These are phyloP conservation scores for Gadus macrocephalus DNA, from an alignment of 2,113 vertebrate genomes.

Conservation along the genomic window DNA sequence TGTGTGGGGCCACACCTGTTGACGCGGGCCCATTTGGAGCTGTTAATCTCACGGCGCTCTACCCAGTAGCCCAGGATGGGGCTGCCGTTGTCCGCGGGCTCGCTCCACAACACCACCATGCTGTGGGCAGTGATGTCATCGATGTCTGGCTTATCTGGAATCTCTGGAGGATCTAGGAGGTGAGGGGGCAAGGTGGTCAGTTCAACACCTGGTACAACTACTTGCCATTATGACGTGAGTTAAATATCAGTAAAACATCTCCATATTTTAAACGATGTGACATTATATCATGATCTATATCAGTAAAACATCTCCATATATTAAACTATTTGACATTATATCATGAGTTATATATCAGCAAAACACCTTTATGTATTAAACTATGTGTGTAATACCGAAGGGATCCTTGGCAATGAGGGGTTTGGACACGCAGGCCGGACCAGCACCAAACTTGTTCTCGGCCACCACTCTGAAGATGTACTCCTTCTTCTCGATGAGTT, in stretches of 20 bases:
- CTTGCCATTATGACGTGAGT: too few relatives aligned
- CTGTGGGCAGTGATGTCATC: constrained; percentile 81
- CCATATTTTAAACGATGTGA: too few relatives aligned
- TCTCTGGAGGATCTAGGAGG: constrained; percentile 84
- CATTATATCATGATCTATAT: too few relatives aligned
- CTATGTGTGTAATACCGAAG: constrained; percentile 76
- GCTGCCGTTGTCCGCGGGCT: constrained; percentile 92
- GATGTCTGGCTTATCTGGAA: constrained; percentile 89
- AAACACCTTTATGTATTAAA: too few relatives aligned
- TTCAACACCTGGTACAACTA: too few relatives aligned
- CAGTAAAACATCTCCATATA: too few relatives aligned
- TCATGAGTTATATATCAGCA: too few relatives aligned
- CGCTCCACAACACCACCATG: constrained; percentile 92
- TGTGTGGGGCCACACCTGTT: constrained; percentile 71
- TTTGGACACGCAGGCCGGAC: constrained; percentile 86
- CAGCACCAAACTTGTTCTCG: constrained; percentile 89
- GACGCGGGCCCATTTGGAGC: constrained; percentile 91
- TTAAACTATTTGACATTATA: too few relatives aligned
- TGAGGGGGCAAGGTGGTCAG: too few relatives aligned
- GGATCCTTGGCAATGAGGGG: constrained; percentile 90
- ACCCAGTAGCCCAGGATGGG: constrained; percentile 97
- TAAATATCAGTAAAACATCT: too few relatives aligned
- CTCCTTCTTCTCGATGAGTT: constrained; percentile 94
- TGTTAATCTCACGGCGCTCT: constrained; percentile 95
- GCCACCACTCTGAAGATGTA: constrained; percentile 93